Conservation (phyloP, 2,113 vertebrate species). For the Chiloscyllium plagiosum region DNA sequence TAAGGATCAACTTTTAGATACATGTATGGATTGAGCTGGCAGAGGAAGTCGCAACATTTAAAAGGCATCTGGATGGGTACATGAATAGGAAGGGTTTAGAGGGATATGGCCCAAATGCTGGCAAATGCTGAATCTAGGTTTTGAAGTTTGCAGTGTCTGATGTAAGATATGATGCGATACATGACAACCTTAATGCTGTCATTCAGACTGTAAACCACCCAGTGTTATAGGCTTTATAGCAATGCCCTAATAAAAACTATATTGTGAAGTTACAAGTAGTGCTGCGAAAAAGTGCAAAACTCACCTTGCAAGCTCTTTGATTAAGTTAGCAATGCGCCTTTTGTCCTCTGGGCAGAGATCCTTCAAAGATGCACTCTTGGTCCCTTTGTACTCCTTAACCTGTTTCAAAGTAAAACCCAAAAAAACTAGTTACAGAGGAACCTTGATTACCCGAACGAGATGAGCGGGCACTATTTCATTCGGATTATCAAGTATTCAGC, state of each 20-base stretch:
- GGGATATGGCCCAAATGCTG: too few relatives aligned
- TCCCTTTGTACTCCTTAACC: slow-evolving; percentile 53
- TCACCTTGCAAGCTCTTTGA: slow-evolving; percentile 93
- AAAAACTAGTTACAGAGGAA: background rate
- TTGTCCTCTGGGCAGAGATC: slow-evolving; percentile 97
- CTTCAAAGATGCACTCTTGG: slow-evolving; percentile 73
- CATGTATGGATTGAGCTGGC: too few relatives aligned
- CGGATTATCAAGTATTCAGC: too few relatives aligned
- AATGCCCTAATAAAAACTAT: background rate
- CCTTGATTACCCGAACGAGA: too few relatives aligned
- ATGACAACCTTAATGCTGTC: background rate
- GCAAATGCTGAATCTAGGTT: background rate
- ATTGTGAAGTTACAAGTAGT: background rate
- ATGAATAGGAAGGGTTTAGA: too few relatives aligned
- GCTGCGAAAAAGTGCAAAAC: background rate
- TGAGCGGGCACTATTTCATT: too few relatives aligned
- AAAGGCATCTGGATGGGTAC: too few relatives aligned
- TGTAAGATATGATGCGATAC: background rate
- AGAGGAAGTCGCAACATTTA: background rate
- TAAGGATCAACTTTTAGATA: too few relatives aligned
- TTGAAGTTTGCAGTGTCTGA: background rate
- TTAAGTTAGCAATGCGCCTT: slow-evolving; percentile 87
- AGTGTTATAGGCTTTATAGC: background rate
- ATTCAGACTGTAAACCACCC: background rate
- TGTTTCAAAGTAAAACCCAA: slow-evolving; percentile 50